Evolutionary conservation across 2,797 vertebrate species (phyloP), one percentile per base, ranked within the genome.

Genomic region (Spinus pinus): DNA sequence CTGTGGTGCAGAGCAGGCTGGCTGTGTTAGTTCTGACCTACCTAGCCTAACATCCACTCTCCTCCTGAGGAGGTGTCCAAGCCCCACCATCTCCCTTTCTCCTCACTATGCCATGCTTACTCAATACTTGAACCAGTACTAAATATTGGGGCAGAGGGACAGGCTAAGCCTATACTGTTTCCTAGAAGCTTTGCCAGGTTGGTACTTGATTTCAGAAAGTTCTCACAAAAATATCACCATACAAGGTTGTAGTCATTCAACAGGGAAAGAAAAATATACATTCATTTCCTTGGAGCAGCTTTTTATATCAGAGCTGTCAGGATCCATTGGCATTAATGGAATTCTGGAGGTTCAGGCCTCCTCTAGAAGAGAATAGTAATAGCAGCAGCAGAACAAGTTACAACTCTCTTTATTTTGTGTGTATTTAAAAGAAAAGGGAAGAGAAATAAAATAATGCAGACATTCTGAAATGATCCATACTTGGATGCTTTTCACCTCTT

Each of bases 251-350:
- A 81, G 35, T 39, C 14, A 67, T 93, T 78, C 49, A 47, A 49
- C 42, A 57, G 64, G 62, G 22, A 67, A 93, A 41, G 64, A 81
- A 77, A 72, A 95, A 66, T 62, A 77, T 35, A 50, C 31, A 81
- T 42, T 86, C 49, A 72, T 60, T 88, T 96, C 53, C 65, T 94
- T 91, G 70, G 28, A 95, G 50, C 86, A 49, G 75, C 18, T 86
- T 95, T 81, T 94, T 91, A 37, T 87, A 84, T 82, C 44, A 64
- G 10, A 79, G 77, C 47, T 75, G 91, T 73, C 88, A 49, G 39
- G 44, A 87, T 85, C 92, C 18, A 46, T 62, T 88, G 58, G 15
- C 39, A 35, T 51, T 53, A 94, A 71, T 25, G 50, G 56, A 95
- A 66, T 62, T 72, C 33, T 78, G 33, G 57, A 67, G 31, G 10